Conservation (phyloP, 2,888 invertebrate species). For the Stenolophus ochropezus region DNA sequence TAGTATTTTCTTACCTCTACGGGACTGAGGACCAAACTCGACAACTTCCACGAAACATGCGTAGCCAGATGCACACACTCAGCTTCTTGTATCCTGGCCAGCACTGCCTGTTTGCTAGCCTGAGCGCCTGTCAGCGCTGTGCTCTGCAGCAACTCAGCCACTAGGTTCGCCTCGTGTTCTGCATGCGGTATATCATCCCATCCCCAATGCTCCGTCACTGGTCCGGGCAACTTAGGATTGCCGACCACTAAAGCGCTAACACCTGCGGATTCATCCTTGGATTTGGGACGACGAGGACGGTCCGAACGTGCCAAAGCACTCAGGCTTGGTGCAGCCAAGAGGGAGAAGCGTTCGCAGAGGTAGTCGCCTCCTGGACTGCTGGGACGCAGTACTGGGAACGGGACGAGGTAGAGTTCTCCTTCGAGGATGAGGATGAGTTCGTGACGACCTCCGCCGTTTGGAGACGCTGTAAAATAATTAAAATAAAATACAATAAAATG, state of each 20-base stretch:
- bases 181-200: constrained; percentile 93
- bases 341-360: constrained; percentile 91
- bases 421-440: constrained; percentile 92
- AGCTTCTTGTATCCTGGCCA: constrained; percentile 88
- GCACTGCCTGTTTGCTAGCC: constrained; percentile 91
- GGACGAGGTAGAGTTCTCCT: constrained; percentile 92
- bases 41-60: constrained; percentile 94
- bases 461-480: not conserved
- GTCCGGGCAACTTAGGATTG: constrained; percentile 85
- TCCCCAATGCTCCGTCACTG: constrained; percentile 86
- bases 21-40: constrained; percentile 90
- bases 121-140: constrained; percentile 84
- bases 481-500: no score
- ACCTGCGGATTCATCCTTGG: constrained; percentile 58
- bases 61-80: constrained; percentile 95
- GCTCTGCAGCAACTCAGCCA: constrained; percentile 92
- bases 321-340: constrained; percentile 91
- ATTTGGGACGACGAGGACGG: constrained; percentile 68
- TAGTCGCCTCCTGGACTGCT: constrained; percentile 79
- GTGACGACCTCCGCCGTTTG: constrained; percentile 74
- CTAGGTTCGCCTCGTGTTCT: constrained; percentile 93
- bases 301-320: constrained; percentile 76
- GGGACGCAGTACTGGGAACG: constrained; percentile 90
- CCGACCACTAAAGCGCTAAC: constrained; percentile 73
- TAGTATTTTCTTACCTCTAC: constrained; percentile 82